A percentile compares a stretch with the other conserved stretches of the same genome.
Evolutionary conservation across 2,888 invertebrate species (phyloP).

Genomic region (Polia nebulosa): DNA sequence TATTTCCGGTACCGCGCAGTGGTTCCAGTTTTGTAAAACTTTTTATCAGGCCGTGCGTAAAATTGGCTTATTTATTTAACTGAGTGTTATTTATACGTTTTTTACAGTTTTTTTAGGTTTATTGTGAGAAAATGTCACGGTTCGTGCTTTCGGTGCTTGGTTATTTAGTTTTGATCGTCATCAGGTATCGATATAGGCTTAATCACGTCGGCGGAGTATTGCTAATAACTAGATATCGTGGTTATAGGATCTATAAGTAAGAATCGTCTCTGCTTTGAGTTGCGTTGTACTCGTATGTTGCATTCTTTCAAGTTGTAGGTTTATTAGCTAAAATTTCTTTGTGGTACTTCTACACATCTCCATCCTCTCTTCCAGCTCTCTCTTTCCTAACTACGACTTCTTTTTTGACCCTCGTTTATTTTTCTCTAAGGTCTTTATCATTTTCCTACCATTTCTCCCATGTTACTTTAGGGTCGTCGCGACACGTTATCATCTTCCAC

Average conservation of each 20-base stretch:
- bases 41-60: conserved; percentile 53
- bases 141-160: neutral
- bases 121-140: conserved; percentile 21
- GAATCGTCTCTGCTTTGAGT: neutral
- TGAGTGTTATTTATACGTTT: conserved; percentile 41
- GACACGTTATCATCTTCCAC: too few species aligned
- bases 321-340: neutral
- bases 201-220: neutral
- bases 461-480: too few species aligned
- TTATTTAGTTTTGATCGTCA: neutral
- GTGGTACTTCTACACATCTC: too few species aligned
- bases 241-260: neutral
- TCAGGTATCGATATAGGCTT: neutral
- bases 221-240: neutral
- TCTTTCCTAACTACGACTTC: too few species aligned
- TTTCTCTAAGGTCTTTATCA: too few species aligned
- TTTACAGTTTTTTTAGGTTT: conserved; percentile 25
- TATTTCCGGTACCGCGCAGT: conserved; percentile 68
- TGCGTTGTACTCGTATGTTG: neutral
- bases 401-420: too few species aligned
- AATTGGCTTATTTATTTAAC: conserved; percentile 59
- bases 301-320: neutral
- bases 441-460: too few species aligned
- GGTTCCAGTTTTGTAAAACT: conserved; percentile 42
- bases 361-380: too few species aligned